Evolutionary conservation across 2,797 vertebrate species (phyloP), one percentile per base, ranked within the genome.

Genomic region (Nyctibius grandis): DNA sequence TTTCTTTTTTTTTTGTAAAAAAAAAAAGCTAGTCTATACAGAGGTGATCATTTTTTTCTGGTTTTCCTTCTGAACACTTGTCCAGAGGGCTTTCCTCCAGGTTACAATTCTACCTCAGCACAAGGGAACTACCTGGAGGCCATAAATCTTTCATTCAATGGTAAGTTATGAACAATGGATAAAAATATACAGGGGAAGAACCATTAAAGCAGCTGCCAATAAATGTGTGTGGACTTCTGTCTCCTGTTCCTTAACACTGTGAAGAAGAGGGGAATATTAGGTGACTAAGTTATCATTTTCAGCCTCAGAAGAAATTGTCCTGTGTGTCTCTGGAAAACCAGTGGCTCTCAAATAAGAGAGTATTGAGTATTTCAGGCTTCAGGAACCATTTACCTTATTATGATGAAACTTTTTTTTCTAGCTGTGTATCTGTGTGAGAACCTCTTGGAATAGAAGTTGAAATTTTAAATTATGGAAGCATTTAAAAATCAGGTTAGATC

Each of bases 91-190:
- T 99, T 99, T 97, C 99, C 99, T 80, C 97, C 96, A 26, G 99
- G 99, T 68, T 98, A 97, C 77, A 99, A 99, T 97, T 99, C 99
- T 56, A 99, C 99, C 56, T 99, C 99, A 33, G 98, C 98, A 79
- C 98, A 99, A 95, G 99, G 99, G 69, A 99, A 99, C 98, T 99
- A 99, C 96, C 97, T 99, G 63, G 99, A 99, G 97, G 99, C 99
- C 90, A 99, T 99, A 95, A 99, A 99, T 96, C 98, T 99, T 54
- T 99, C 99, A 4, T 99, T 99, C 96, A 99, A 99, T 18, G 99
- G 99, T 99, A 72, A 96, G 98, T 97, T 64, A 18, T 0, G 9
- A 91, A 53, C 56, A 80, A 29, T 18, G 26, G 20, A 8, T 85
- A 34, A 76, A 91, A 94, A 51, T 11, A 42, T 2, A 29, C 18